Conservation (phyloP, 2,797 vertebrate species). For the Tachyglossus aculeatus region DNA sequence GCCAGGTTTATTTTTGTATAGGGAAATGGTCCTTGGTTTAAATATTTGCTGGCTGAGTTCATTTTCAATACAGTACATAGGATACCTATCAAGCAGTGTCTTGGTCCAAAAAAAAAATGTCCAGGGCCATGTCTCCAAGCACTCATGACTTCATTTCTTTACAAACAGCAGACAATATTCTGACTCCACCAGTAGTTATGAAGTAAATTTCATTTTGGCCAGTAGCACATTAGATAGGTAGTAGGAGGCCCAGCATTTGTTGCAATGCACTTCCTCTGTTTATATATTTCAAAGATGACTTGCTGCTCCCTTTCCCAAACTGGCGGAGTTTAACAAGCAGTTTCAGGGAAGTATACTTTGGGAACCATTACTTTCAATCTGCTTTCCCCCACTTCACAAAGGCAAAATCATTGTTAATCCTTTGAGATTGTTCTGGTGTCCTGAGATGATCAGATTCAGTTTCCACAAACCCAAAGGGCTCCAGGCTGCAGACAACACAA, state of each 20-base stretch:
- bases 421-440: slow-evolving; percentile 21
- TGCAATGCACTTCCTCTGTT: neutral
- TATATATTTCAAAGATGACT: neutral
- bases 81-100: no score
- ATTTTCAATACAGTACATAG: neutral
- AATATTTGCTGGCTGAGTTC: neutral
- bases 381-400: neutral
- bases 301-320: neutral
- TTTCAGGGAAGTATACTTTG: neutral
- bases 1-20: neutral
- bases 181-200: neutral
- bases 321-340: neutral
- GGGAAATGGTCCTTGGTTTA: neutral
- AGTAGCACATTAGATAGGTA: neutral
- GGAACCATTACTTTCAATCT: neutral
- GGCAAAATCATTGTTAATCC: neutral
- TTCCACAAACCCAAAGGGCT: neutral
- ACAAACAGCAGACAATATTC: neutral
- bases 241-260: neutral
- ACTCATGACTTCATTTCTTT: neutral
- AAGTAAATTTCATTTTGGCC: neutral
- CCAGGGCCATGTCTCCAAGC: neutral
- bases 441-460: slow-evolving; percentile 30
- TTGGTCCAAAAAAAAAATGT: no score
- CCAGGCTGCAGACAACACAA: slow-evolving; percentile 4